phyloP scores from a whole-genome alignment of 2,888 invertebrate species.

The Hololepta plana region DNA sequence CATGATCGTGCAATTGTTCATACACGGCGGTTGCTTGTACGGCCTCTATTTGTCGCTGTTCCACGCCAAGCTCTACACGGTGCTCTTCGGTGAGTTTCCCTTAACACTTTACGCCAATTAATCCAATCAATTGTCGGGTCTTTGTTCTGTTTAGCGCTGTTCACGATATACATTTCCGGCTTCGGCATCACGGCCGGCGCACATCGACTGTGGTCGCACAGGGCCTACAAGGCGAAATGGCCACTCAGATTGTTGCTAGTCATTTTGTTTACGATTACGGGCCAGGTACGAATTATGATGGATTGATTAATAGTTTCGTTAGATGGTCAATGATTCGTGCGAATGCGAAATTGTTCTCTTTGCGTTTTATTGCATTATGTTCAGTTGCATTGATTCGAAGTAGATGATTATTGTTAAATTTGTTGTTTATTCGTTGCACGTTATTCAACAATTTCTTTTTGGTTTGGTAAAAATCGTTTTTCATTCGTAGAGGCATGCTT shows the following conservation, averaged over 20 bases:
- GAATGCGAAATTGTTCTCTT: too few species aligned
- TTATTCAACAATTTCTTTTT: too few species aligned
- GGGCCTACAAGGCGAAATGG: slow-evolving; percentile 55
- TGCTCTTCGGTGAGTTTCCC: slow-evolving; percentile 49
- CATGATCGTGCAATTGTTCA: slow-evolving; percentile 44
- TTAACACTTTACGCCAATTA: neutral
- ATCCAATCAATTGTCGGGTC: too few species aligned
- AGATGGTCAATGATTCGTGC: too few species aligned
- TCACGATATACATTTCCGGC: slow-evolving; percentile 51
- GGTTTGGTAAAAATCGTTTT: too few species aligned
- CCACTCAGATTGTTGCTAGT: slow-evolving; percentile 49
- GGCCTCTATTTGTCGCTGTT: slow-evolving; percentile 48
- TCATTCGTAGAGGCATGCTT: slow-evolving; percentile 72
- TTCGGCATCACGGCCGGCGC: slow-evolving; percentile 71
- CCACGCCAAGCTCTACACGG: slow-evolving; percentile 40
- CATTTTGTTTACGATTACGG: slow-evolving; percentile 58
- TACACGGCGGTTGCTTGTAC: slow-evolving; percentile 51
- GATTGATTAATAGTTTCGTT: too few species aligned
- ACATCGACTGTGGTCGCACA: slow-evolving; percentile 65
- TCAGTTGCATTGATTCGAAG: too few species aligned
- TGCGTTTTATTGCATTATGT: too few species aligned
- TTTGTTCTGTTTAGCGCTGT: slow-evolving; percentile 37
- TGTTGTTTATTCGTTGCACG: too few species aligned
- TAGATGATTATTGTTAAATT: too few species aligned
- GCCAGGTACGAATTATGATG: slow-evolving; percentile 45